phyloP scores from a whole-genome alignment of 2,888 invertebrate genomes.

The Tachina grossa region DNA sequence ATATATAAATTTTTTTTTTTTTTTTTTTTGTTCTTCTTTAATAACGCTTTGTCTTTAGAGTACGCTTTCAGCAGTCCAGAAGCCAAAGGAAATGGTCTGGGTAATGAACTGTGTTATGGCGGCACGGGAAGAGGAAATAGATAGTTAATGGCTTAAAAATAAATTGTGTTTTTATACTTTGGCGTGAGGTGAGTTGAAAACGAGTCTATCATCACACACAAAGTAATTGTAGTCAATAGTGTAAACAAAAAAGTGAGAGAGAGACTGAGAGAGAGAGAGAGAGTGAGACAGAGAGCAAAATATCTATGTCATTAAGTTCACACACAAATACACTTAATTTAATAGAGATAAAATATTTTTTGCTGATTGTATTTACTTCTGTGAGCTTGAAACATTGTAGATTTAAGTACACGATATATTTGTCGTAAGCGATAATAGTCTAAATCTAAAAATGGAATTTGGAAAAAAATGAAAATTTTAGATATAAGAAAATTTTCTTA shows the following conservation, averaged over 20 bases:
- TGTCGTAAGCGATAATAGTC: too few relatives aligned
- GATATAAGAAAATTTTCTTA: too few relatives aligned
- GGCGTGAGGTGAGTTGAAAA: constrained; percentile 51
- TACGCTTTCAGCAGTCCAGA: constrained; percentile 59
- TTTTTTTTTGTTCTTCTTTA: constrained; percentile 9
- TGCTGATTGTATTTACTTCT: not conserved
- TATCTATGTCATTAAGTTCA: constrained; percentile 35
- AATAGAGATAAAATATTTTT: constrained; percentile 20
- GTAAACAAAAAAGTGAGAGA: not conserved
- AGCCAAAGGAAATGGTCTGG: not conserved
- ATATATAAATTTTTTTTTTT: not conserved
- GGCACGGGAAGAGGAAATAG: constrained; percentile 22
- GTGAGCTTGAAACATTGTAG: not conserved
- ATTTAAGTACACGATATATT: not conserved
- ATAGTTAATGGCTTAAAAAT: constrained; percentile 31
- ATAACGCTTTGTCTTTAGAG: constrained; percentile 57
- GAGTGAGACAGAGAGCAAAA: not conserved
- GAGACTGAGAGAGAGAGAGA: too few relatives aligned
- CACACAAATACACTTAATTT: constrained; percentile 48
- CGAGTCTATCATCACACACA: constrained; percentile 47
- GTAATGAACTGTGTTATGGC: constrained; percentile 31
- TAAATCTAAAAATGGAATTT: too few relatives aligned
- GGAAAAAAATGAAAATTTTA: too few relatives aligned
- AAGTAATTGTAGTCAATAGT: constrained; percentile 5
- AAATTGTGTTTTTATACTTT: constrained; percentile 23